phyloP scores from a whole-genome alignment of 2,113 vertebrate genomes.

The Malaclemys terrapin region DNA sequence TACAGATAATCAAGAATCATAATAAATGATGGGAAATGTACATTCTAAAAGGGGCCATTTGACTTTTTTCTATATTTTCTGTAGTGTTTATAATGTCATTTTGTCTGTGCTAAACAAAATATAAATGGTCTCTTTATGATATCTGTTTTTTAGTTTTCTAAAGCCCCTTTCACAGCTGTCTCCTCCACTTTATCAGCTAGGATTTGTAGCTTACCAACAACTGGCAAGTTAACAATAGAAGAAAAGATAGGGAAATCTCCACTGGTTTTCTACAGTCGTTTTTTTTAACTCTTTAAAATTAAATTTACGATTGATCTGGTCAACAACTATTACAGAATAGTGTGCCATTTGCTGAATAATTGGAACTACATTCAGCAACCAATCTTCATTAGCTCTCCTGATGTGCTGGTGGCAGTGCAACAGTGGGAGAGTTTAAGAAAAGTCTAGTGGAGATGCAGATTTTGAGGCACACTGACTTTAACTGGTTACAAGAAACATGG shows the following conservation, averaged over 20 bases:
- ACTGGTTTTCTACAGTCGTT: neutral
- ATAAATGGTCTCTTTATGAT: neutral
- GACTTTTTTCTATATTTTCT: neutral
- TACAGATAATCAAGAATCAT: neutral
- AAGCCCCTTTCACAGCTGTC: neutral
- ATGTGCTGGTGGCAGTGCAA: neutral
- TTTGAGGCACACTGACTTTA: neutral
- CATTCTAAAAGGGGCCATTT: neutral
- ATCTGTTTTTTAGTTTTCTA: neutral
- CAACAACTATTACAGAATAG: neutral
- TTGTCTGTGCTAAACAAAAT: neutral
- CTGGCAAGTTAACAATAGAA: neutral
- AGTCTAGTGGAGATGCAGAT: neutral
- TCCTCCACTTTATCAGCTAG: neutral
- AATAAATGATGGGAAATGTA: neutral
- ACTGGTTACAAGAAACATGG: neutral
- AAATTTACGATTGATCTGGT: rapidly evolving
- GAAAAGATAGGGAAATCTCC: neutral
- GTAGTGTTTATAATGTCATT: neutral
- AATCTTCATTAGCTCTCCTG: neutral
- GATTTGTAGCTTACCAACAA: neutral
- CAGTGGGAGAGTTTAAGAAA: neutral
- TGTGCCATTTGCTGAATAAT: neutral
- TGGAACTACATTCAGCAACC: neutral
- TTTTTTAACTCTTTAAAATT: neutral